Evolutionary conservation across 1,140 invertebrate genomes (phyloP).

Genomic region (Doryteuthis pealeii): DNA sequence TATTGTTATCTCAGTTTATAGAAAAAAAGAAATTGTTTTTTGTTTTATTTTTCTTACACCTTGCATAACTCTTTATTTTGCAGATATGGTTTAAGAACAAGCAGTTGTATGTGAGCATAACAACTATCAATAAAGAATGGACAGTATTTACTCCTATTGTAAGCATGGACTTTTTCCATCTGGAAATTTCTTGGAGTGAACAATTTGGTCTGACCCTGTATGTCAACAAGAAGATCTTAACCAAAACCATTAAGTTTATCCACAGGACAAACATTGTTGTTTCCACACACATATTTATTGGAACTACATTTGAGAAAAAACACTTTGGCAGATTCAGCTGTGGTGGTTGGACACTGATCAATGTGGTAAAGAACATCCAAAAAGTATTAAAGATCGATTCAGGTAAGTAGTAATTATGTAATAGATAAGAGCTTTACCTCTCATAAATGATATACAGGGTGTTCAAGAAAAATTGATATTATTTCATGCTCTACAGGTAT

Average conservation of each 20-base stretch:
- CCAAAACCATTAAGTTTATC: slow-evolving; percentile 11
- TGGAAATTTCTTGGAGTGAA: slow-evolving; percentile 40
- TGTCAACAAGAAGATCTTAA: slow-evolving; percentile 3
- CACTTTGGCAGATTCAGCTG: not conserved
- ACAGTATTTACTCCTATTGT: slow-evolving; percentile 26
- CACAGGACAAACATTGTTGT: not conserved
- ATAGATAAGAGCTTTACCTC: too few relatives aligned
- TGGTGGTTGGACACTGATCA: not conserved
- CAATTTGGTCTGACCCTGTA: slow-evolving; percentile 31
- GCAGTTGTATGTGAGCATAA: slow-evolving; percentile 30
- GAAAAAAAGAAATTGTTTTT: too few relatives aligned
- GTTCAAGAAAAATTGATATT: too few relatives aligned
- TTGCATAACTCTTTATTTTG: too few relatives aligned
- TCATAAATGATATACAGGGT: too few relatives aligned
- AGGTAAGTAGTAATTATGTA: not conserved
- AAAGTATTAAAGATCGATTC: not conserved
- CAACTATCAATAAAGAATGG: slow-evolving; percentile 38
- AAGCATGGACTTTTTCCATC: slow-evolving; percentile 25
- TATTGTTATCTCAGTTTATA: too few relatives aligned
- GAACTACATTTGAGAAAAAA: slow-evolving; percentile 9
- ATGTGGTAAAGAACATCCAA: not conserved
- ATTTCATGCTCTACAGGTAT: too few relatives aligned
- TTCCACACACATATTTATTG: not conserved
- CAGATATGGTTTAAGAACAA: too few relatives aligned
- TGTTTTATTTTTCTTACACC: too few relatives aligned